Conservation (phyloP, 2,113 vertebrate species). For the Hucho hucho region DNA sequence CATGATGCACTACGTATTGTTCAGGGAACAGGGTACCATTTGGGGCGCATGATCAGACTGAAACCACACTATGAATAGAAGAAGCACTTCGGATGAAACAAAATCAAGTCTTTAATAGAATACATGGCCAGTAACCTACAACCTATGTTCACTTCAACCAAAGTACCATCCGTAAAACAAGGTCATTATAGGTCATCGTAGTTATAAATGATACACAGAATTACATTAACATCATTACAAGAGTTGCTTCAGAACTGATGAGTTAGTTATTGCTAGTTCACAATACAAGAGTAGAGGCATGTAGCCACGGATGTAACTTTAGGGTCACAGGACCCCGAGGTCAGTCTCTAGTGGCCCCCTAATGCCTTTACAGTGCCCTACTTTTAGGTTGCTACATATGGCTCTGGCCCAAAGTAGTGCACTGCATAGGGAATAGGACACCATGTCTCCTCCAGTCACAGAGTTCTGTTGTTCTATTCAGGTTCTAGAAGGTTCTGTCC, state of each 20-base stretch:
- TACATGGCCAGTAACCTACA: not conserved
- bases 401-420: too few species aligned
- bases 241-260: not conserved
- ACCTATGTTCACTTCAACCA: not conserved
- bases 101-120: not conserved
- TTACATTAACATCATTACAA: conserved; percentile 8
- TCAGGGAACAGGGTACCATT: not conserved
- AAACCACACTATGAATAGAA: conserved; percentile 9
- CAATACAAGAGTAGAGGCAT: not conserved
- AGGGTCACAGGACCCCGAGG: not conserved
- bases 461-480: not conserved
- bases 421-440: too few species aligned
- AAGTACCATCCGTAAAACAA: not conserved
- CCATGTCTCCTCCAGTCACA: not conserved
- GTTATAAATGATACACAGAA: conserved; percentile 7
- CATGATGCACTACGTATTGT: too few species aligned
- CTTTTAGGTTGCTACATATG: too few species aligned
- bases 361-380: too few species aligned
- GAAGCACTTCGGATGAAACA: conserved; percentile 22
- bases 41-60: too few species aligned
- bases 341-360: too few species aligned
- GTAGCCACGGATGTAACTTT: not conserved
- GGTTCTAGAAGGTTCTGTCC: conserved; percentile 81
- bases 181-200: not conserved
- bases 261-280: not conserved